A percentile compares a stretch with the other conserved stretches of the same genome.
phyloP scores from a whole-genome alignment of 2,113 vertebrate genomes.

The Ctenodactylus gundi region DNA sequence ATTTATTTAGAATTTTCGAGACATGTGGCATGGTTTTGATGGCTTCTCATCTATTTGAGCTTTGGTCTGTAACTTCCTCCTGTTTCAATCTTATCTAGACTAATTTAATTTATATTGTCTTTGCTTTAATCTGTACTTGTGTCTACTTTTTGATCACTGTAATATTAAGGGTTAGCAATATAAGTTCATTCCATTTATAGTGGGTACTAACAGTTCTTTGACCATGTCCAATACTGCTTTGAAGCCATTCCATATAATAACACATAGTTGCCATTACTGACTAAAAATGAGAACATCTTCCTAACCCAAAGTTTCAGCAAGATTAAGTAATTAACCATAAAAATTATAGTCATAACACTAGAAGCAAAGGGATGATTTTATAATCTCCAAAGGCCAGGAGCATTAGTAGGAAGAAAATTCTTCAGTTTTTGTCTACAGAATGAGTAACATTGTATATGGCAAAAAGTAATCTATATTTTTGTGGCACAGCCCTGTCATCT shows the following conservation, averaged over 20 bases:
- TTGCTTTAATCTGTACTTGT: neutral
- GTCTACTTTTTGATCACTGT: conserved; percentile 9
- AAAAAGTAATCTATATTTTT: too few species aligned
- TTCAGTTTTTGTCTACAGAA: neutral
- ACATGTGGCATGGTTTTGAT: neutral
- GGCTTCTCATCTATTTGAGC: neutral
- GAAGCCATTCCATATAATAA: neutral
- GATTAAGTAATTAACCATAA: neutral
- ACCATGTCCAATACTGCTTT: neutral
- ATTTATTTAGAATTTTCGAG: neutral
- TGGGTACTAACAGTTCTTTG: neutral
- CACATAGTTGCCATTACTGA: neutral
- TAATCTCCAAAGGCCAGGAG: neutral
- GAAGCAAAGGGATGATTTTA: neutral
- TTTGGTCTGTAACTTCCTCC: conserved; percentile 2
- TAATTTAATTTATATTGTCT: neutral
- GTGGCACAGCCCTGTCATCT: too few species aligned
- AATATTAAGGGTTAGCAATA: neutral
- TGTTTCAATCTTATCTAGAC: neutral
- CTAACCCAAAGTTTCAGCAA: neutral
- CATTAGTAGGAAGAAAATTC: neutral
- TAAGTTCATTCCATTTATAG: neutral
- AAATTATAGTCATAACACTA: neutral
- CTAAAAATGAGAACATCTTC: neutral
- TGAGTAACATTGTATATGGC: neutral